Evolutionary conservation across 1,140 invertebrate genomes (phyloP), one percentile per base, ranked within the genome.

Genomic region (Planococcus citri): DNA sequence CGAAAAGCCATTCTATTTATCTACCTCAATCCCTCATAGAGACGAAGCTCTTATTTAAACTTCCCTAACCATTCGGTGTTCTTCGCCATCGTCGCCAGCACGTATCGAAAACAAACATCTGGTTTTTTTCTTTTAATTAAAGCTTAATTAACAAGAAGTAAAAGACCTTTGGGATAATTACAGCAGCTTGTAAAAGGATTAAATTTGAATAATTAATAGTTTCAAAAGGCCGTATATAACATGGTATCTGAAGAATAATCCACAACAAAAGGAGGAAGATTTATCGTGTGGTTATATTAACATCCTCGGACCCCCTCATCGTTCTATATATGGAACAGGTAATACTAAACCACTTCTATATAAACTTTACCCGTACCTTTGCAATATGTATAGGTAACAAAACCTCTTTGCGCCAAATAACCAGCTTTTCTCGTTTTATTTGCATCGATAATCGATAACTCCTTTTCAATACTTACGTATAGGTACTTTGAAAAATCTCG

Each of bases 161-260:
- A 60, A 64, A 64, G 10, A 24, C 22, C 60, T 64, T 24, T 20
- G 25, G 22, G 21, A 64, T 64, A 64, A 64, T 64, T 64, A 64
- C 60, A 64, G 20, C 60, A 25, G 21, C 60, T 64, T 64, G 60
- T 64, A 64, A 64, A 25, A 27, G 60, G 60, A 64, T 64, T 64
- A 64, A 24, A 64, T 64, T 64, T 64, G 60, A 64, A 64, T 64
- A 64, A 64, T 64, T 24, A 64, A 64, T 25, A 64, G 20, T 64
- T 64, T 64, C 60, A 27, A 64, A 27, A 64, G 22, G 60, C 25
- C 9, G 22, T 64, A 27, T 64, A 64, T 64, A 64, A 27, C 22
- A 9, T 25, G 17, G 51, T 64, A 64, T 64, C 60, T 25, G 17
- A 64, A 64, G 60, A 64, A 64, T 64, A 24, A 64, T 64, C 60